A percentile compares a stretch with the other conserved stretches of the same genome.
Evolutionary conservation across 2,797 vertebrate genomes (phyloP).

Genomic region (Girardinus metallicus): DNA sequence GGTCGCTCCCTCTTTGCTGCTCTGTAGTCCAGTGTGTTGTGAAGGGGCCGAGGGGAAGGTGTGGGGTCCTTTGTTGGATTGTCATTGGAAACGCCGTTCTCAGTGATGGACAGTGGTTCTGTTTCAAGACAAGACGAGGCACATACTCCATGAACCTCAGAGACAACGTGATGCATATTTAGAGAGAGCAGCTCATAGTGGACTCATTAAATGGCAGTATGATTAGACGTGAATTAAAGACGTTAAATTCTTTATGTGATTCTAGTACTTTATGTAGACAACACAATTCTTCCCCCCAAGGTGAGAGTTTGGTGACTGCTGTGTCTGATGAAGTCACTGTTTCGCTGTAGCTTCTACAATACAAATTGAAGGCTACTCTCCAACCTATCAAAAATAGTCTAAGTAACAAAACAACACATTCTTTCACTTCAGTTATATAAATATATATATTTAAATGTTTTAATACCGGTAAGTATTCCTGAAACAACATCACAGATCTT

Average conservation of each 20-base stretch:
- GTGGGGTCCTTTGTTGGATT: constrained; percentile 79
- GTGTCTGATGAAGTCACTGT: not conserved
- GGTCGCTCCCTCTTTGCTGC: constrained; percentile 75
- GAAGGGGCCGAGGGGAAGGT: constrained; percentile 73
- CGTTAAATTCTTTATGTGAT: not conserved
- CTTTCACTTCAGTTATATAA: not conserved
- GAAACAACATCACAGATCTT: not conserved
- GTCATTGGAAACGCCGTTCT: constrained; percentile 81
- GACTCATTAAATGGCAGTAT: not conserved
- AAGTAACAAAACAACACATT: not conserved
- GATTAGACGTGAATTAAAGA: not conserved
- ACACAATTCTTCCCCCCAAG: not conserved
- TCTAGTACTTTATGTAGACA: not conserved
- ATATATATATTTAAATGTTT: too few species aligned
- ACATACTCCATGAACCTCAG: not conserved
- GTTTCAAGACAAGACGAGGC: constrained; percentile 24
- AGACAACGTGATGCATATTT: not conserved
- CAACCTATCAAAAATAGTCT: not conserved
- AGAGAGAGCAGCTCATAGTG: not conserved
- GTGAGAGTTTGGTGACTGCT: not conserved
- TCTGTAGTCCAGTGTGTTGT: constrained; percentile 75
- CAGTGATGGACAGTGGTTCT: constrained; percentile 80
- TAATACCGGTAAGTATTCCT: not conserved
- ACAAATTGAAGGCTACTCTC: not conserved
- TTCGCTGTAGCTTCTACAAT: not conserved